phyloP scores from a whole-genome alignment of 2,113 vertebrate genomes.

The Lagopus leucura region DNA sequence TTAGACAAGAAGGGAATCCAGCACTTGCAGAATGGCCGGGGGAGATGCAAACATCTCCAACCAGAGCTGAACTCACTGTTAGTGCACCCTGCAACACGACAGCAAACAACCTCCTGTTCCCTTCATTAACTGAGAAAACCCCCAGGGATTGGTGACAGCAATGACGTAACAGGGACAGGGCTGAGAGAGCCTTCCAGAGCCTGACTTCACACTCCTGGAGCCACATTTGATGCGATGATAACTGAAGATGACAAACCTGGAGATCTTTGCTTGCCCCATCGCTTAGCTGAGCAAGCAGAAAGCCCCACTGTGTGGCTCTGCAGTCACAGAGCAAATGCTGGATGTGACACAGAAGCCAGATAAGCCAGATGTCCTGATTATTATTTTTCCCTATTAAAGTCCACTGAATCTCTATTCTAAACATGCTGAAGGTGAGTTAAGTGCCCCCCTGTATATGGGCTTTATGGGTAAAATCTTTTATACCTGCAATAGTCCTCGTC shows the following conservation, averaged over 20 bases:
- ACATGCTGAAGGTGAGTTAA: neutral
- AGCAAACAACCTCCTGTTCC: neutral
- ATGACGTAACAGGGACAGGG: neutral
- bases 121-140: neutral
- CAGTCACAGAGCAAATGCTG: neutral
- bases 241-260: neutral
- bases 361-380: neutral
- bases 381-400: neutral
- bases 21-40: neutral
- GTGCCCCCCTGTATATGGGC: neutral
- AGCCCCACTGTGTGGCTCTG: neutral
- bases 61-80: neutral
- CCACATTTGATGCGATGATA: neutral
- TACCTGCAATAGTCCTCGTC: neutral
- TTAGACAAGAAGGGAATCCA: neutral
- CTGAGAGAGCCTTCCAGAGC: neutral
- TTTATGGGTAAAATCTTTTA: neutral
- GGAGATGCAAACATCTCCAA: neutral
- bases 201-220: neutral
- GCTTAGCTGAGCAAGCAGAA: neutral
- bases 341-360: neutral
- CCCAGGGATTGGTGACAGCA: neutral
- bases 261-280: neutral
- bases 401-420: neutral
- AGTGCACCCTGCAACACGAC: neutral